Base-by-base conservation (phyloP, 2,888 invertebrate genomes). In the Achlya flavicornis region DNA sequence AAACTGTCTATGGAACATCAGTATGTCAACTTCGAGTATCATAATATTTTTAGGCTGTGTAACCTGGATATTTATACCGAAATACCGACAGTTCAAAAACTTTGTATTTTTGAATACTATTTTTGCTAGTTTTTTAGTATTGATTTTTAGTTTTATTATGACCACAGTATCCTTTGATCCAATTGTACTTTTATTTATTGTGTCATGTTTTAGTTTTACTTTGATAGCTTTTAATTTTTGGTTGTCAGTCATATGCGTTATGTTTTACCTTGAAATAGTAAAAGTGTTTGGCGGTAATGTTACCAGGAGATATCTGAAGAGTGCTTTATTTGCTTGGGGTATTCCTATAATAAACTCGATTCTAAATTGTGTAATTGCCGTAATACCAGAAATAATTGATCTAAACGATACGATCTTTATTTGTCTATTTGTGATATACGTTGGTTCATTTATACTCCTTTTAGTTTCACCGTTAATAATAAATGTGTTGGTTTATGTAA, bases 271-370 rank as follows among this genome's bases (percentile, higher is more conserved):
- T 11, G 11, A 38, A 11, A 35, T 59, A 8, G 58, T 59, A 11
- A 59, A 38, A 14, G 58, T 59, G n/a, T 59, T 59, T 3, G 19
- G 16, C 16, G 58, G 16, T 16, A 59, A 38, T 59, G 16, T 59
- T n/a, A 59, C 16, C 14, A 59, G 58, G 11, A 59, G 58, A 10
- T 59, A 59, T 59, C 58, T 59, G 3, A 59, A 59, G 16, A 59
- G 58, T 10, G 38, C 58, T 4, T 16, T 59, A 32, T 59, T 35
- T 19, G 58, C 35, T 16, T 59, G 58, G 58, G 58, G 33, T 5
- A 3, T n/a, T 10, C 16, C 58, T 16, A 7, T 16, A 2, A 10
- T 14, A 59, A 2, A 11, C 4, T n/a, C 16, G 4, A 16, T 38
- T 7, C 3, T 19, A 8, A 38, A 16, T 16, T n/a, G 16, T 3